Evolutionary conservation across 2,888 invertebrate species (phyloP).

Genomic region (Oeneis ivallda): DNA sequence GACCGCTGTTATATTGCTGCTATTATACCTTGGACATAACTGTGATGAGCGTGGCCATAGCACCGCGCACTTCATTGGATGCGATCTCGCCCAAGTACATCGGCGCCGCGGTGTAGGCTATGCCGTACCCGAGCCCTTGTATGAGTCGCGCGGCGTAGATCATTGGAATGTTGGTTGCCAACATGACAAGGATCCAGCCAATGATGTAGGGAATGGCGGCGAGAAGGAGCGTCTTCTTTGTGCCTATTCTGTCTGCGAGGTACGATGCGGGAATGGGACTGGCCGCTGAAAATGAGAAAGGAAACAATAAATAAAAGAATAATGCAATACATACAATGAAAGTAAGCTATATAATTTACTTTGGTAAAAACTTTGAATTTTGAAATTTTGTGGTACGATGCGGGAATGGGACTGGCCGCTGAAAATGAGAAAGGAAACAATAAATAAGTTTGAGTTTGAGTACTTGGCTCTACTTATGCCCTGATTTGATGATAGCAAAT

Average conservation of each 20-base stretch:
- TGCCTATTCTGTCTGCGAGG: constrained; percentile 84
- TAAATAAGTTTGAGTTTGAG: too few species aligned
- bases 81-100: constrained; percentile 84
- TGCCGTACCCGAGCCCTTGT: constrained; percentile 83
- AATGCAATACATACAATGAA: too few species aligned
- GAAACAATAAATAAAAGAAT: constrained; percentile 1
- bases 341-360: too few species aligned
- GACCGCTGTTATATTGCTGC: not conserved
- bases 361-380: too few species aligned
- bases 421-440: constrained; percentile 50
- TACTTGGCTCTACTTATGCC: too few species aligned
- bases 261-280: constrained; percentile 84
- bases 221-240: constrained; percentile 83
- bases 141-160: constrained; percentile 83
- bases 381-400: too few species aligned
- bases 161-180: constrained; percentile 79
- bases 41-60: constrained; percentile 83
- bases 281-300: constrained; percentile 69
- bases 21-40: constrained; percentile 75
- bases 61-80: constrained; percentile 81
- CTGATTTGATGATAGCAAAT: too few species aligned
- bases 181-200: constrained; percentile 84
- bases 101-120: constrained; percentile 82
- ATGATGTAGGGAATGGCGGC: constrained; percentile 82
- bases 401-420: constrained; percentile 83